Evolutionary conservation across 2,113 vertebrate species (phyloP).

Genomic region (Cacatua alba): DNA sequence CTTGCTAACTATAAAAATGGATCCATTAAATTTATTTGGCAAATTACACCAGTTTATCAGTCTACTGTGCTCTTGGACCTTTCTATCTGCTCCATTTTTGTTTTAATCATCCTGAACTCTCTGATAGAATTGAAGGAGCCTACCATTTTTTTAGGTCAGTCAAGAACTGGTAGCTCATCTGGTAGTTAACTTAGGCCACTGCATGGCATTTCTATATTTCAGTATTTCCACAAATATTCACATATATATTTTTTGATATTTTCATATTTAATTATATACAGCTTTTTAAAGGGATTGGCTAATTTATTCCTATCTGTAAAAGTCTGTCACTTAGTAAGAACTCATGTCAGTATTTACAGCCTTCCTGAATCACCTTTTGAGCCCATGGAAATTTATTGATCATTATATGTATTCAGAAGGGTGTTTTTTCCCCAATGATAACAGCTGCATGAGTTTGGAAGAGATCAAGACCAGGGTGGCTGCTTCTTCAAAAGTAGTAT

Average conservation of each 20-base stretch:
- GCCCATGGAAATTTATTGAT: background rate
- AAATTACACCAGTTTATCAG: background rate
- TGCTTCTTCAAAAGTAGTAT: background rate
- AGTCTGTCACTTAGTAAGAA: background rate
- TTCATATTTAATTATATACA: background rate
- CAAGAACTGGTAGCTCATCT: background rate
- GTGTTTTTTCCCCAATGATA: background rate
- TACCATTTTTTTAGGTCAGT: background rate
- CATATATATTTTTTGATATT: background rate
- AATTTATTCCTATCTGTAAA: background rate
- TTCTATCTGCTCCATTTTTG: background rate
- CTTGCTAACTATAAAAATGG: background rate
- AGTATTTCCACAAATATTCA: background rate
- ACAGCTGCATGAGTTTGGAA: background rate
- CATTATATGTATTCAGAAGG: background rate
- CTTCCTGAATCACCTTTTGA: background rate
- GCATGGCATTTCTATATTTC: background rate
- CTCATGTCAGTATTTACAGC: background rate
- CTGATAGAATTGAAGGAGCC: background rate
- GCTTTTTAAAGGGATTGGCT: background rate
- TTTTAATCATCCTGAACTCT: background rate
- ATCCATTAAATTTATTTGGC: background rate
- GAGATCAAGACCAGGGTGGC: background rate
- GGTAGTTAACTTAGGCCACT: background rate
- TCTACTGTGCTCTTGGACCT: background rate